Percentiles rank a stretch among this genome's conserved stretches.
These are phyloP conservation scores for Sinopyrophorus schimmeli DNA, from an alignment of 2,888 invertebrate species.

Conservation along the genomic window DNA sequence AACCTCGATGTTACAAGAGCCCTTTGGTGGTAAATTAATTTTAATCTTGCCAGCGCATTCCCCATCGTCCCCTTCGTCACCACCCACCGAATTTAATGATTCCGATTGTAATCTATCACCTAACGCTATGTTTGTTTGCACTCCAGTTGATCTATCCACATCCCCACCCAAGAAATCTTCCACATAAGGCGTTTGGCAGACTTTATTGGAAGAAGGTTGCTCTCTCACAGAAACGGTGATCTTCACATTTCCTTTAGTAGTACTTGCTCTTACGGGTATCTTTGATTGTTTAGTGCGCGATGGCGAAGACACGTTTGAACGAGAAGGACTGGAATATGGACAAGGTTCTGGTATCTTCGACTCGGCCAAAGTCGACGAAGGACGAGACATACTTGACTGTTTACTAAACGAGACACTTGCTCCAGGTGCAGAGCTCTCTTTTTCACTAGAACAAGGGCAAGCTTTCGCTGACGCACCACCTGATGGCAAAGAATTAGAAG, in stretches of 20 bases:
- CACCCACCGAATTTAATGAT: conserved; percentile 20
- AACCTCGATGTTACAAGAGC: conserved; percentile 23
- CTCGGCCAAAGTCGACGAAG: no score
- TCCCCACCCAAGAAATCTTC: conserved; percentile 18
- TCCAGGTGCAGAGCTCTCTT: no score
- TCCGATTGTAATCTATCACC: conserved; percentile 25
- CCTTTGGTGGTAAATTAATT: conserved; percentile 16
- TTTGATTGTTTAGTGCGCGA: no score
- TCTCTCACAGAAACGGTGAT: no score
- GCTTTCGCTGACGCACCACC: conserved; percentile 3
- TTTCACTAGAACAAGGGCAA: background rate
- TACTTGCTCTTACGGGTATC: no score
- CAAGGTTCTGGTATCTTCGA: no score
- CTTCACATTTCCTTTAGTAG: no score
- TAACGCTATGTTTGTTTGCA: conserved; percentile 24
- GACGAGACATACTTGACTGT: no score
- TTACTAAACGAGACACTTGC: no score
- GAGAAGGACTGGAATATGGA: no score
- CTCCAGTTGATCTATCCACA: conserved; percentile 13
- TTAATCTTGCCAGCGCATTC: conserved; percentile 21
- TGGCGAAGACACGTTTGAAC: no score
- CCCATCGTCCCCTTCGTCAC: conserved; percentile 8
- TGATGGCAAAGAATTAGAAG: no score
- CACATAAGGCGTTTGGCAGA: conserved; percentile 25
- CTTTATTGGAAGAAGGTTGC: background rate